phyloP scores from a whole-genome alignment of 2,888 invertebrate genomes.

The Pyralis farinalis region DNA sequence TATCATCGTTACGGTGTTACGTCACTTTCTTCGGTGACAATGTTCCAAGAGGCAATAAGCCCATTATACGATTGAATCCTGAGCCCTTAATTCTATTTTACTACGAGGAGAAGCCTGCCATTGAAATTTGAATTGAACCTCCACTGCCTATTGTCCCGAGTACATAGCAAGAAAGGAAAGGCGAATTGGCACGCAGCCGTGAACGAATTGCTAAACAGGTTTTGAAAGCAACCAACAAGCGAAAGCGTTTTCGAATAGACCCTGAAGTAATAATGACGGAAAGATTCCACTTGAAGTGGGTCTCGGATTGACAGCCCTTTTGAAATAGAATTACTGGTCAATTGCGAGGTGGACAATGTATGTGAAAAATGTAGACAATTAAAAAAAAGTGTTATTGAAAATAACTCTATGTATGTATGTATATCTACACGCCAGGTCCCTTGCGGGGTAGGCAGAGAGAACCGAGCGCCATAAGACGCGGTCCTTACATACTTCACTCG shows the following conservation, averaged over 20 bases:
- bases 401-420: too few species aligned
- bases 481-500: too few species aligned
- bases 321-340: too few species aligned
- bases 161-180: slow-evolving; percentile 19
- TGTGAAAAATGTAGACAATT: too few species aligned
- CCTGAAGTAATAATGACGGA: slow-evolving; percentile 45
- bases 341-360: too few species aligned
- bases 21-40: slow-evolving; percentile 3
- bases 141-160: slow-evolving; percentile 18
- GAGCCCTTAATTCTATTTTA: slow-evolving; percentile 4
- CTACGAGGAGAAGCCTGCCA: not conserved
- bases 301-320: slow-evolving; percentile 21
- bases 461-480: too few species aligned
- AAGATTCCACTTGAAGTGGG: slow-evolving; percentile 20
- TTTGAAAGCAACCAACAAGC: slow-evolving; percentile 36
- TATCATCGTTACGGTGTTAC: not conserved
- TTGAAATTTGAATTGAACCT: not conserved
- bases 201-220: slow-evolving; percentile 41
- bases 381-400: too few species aligned
- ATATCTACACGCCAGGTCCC: too few species aligned
- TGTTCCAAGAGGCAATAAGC: slow-evolving; percentile 5
- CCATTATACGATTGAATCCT: slow-evolving; percentile 1
- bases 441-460: too few species aligned
- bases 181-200: slow-evolving; percentile 26
- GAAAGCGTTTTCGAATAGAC: slow-evolving; percentile 37